phyloP scores from a whole-genome alignment of 2,113 vertebrate species.

The Pelusios castaneus region DNA sequence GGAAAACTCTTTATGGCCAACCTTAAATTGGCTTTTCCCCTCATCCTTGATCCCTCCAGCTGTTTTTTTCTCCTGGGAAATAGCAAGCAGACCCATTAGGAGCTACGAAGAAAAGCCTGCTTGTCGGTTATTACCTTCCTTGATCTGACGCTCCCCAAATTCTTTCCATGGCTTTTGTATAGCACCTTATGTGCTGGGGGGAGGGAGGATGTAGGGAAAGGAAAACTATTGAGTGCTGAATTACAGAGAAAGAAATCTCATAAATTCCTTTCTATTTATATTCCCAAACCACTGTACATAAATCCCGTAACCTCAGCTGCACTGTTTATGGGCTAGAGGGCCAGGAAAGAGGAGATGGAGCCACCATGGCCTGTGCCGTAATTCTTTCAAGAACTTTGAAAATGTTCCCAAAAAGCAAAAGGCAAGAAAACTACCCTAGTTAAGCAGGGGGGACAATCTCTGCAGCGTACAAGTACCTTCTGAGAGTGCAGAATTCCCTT shows the following conservation, averaged over 20 bases:
- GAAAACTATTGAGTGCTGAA: conserved; percentile 67
- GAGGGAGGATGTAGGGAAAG: conserved; percentile 19
- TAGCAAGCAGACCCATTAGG: not conserved
- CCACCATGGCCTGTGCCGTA: not conserved
- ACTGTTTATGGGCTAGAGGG: conserved; percentile 40
- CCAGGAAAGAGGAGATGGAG: conserved; percentile 62
- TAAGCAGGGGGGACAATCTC: conserved; percentile 23
- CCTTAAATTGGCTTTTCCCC: not conserved
- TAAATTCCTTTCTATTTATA: conserved; percentile 74
- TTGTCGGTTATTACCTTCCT: conserved; percentile 45
- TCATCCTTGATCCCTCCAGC: not conserved
- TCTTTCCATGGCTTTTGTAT: conserved; percentile 53
- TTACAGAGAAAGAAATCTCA: conserved; percentile 69
- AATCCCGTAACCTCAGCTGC: conserved; percentile 71
- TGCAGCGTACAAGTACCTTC: not conserved
- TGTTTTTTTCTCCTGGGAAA: not conserved
- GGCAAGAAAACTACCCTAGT: not conserved
- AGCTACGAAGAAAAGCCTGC: conserved; percentile 14
- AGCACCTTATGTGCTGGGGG: conserved; percentile 54
- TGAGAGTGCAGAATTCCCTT: conserved; percentile 32
- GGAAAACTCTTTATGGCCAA: not conserved
- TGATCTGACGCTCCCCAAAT: conserved; percentile 46
- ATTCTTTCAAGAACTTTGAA: conserved; percentile 51
- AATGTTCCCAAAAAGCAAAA: conserved; percentile 34
- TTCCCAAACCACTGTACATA: conserved; percentile 68